Percentiles rank a stretch among this genome's conserved stretches.
phyloP scores from a whole-genome alignment of 2,888 invertebrate species.

The Melieria picta region DNA sequence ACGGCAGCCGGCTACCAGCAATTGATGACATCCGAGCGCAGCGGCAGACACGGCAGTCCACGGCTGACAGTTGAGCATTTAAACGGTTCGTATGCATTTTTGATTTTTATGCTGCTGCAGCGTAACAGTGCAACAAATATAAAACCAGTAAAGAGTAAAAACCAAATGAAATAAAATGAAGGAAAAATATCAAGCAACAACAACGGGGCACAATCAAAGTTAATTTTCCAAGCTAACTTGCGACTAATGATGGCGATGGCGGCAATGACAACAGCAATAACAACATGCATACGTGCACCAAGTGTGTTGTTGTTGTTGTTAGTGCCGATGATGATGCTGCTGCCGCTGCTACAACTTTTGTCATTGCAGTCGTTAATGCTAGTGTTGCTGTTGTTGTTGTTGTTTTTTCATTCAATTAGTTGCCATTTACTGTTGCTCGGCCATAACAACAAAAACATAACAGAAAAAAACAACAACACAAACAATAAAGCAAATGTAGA shows the following conservation, averaged over 20 bases:
- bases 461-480: neutral
- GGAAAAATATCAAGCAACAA: conserved; percentile 14
- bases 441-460: neutral
- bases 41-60: no score
- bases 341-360: no score
- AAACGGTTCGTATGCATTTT: conserved; percentile 2
- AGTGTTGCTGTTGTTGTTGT: neutral
- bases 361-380: no score
- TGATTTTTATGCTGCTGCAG: neutral
- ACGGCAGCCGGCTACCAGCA: neutral
- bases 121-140: conserved; percentile 9
- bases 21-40: neutral
- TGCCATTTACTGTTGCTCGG: neutral
- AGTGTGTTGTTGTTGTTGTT: no score
- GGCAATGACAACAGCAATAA: neutral
- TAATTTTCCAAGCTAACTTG: conserved; percentile 18
- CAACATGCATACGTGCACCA: no score
- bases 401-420: conserved; percentile 19
- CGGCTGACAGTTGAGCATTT: neutral
- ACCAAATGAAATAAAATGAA: conserved; percentile 1
- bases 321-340: no score
- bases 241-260: conserved; percentile 21
- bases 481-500: neutral
- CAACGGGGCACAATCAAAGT: conserved; percentile 19
- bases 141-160: conserved; percentile 8